A percentile compares a stretch with the other conserved stretches of the same genome.
These are phyloP conservation scores for Tapirus indicus DNA, from an alignment of 2,797 vertebrate species.

Conservation along the genomic window DNA sequence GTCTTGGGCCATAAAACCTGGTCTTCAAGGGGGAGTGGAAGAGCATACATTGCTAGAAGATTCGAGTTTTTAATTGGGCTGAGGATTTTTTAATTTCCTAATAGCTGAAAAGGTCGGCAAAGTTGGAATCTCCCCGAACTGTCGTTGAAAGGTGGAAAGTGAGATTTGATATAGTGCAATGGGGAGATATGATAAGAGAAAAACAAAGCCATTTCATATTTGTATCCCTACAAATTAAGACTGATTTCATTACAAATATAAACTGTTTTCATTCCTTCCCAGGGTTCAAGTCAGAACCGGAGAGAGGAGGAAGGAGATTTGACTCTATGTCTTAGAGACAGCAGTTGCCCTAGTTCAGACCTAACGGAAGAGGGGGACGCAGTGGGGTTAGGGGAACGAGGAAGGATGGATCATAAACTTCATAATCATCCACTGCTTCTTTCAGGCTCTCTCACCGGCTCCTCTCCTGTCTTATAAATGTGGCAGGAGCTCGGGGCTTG, in stretches of 20 bases:
- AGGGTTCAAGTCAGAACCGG: neutral
- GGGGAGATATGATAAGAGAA: neutral
- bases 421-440: neutral
- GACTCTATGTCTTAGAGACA: neutral
- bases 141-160: neutral
- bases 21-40: neutral
- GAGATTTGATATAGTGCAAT: neutral
- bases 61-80: neutral
- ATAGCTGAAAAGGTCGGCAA: neutral
- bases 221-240: neutral
- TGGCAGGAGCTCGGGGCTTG: neutral
- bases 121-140: neutral
- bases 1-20: neutral
- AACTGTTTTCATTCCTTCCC: neutral
- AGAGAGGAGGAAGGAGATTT: neutral
- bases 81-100: conserved; percentile 4
- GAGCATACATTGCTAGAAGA: neutral
- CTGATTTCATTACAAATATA: neutral
- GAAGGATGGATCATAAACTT: neutral
- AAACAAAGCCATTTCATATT: neutral
- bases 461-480: neutral
- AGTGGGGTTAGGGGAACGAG: neutral
- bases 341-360: neutral
- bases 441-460: neutral
- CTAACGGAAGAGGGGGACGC: neutral